Percentiles rank a stretch among this genome's conserved stretches.
phyloP scores from a whole-genome alignment of 2,113 vertebrate species.

The Malurus alboscapulatus region DNA sequence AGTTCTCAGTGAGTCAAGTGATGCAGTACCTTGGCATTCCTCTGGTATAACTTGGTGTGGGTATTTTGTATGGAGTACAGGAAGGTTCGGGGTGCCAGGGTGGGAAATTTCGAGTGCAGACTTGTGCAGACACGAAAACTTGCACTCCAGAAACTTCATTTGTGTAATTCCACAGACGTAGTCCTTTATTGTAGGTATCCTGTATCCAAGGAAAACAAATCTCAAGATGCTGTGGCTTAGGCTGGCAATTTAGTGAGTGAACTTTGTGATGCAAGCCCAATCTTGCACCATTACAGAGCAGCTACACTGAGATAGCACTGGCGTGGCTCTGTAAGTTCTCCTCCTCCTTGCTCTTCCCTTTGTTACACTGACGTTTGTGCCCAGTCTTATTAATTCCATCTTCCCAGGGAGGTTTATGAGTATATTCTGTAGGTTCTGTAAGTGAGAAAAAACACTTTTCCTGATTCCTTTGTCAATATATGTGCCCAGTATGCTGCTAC shows the following conservation, averaged over 20 bases:
- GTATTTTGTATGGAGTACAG: not conserved
- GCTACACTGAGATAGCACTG: not conserved
- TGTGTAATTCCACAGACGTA: not conserved
- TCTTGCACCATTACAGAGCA: not conserved
- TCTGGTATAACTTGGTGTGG: fast-evolving
- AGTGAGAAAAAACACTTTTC: not conserved
- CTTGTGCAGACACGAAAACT: not conserved
- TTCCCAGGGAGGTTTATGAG: not conserved
- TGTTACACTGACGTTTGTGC: no score
- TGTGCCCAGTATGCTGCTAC: not conserved
- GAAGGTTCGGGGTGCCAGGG: not conserved
- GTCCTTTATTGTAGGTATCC: not conserved
- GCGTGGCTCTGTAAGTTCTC: not conserved
- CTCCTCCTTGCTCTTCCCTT: not conserved
- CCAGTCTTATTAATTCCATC: not conserved
- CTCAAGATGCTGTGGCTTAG: not conserved
- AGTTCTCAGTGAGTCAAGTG: not conserved
- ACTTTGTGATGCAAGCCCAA: not conserved
- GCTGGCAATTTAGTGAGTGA: not conserved
- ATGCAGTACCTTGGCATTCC: not conserved
- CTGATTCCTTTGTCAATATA: not conserved
- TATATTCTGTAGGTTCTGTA: not conserved
- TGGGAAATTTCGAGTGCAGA: fast-evolving
- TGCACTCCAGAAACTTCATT: not conserved
- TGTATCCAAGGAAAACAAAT: constrained; percentile 17